These are phyloP conservation scores for Nyleta sp. DNA, from an alignment of 2,888 invertebrate genomes.

Conservation along the genomic window DNA sequence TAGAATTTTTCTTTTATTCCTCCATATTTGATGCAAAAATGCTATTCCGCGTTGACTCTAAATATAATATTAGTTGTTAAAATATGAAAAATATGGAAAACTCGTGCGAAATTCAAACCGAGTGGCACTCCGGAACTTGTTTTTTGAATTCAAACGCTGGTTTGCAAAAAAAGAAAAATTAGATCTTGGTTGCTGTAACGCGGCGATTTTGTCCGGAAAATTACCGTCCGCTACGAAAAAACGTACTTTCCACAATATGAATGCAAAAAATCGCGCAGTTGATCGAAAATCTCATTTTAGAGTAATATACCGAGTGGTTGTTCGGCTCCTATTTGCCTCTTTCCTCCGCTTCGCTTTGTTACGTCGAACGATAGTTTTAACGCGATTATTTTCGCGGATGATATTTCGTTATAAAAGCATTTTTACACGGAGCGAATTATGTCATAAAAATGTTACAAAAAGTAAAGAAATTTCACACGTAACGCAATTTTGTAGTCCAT, in stretches of 20 bases:
- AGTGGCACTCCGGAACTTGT: too few species aligned
- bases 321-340: conserved; percentile 2
- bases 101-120: too few species aligned
- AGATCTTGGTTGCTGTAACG: not conserved
- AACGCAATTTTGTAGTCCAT: conserved; percentile 5
- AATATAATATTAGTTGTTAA: too few species aligned
- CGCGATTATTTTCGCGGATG: conserved; percentile 27
- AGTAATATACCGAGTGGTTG: conserved; percentile 8
- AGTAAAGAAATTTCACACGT: conserved; percentile 2
- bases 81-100: too few species aligned
- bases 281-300: conserved; percentile 24
- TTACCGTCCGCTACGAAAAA: not conserved
- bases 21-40: too few species aligned
- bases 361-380: conserved; percentile 29
- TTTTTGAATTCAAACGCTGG: too few species aligned
- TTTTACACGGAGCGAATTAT: conserved; percentile 21
- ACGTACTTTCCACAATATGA: not conserved
- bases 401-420: conserved; percentile 32
- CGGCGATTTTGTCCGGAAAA: not conserved
- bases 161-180: too few species aligned
- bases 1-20: too few species aligned
- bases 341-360: conserved; percentile 2
- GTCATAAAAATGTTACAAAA: conserved; percentile 12
- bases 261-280: conserved; percentile 11
- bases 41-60: too few species aligned